Conservation (phyloP, 30 jellyfish, hydroid and myxozoan genomes). For the Cassiopea andromeda region DNA sequence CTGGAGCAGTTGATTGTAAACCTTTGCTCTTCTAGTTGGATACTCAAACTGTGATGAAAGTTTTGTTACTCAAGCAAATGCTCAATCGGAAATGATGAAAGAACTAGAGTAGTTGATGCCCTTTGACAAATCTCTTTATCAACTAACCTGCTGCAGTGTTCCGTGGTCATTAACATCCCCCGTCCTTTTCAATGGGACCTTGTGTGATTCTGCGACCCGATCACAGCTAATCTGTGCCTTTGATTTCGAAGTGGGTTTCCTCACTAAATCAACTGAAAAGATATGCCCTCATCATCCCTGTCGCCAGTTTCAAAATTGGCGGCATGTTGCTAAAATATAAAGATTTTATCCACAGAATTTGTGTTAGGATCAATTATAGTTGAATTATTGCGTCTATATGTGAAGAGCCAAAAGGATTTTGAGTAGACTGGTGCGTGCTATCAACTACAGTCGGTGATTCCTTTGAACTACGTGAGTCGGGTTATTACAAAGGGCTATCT, state of each 20-base stretch:
- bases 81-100: conserved; percentile 58
- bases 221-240: background rate
- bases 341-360: conserved; percentile 9
- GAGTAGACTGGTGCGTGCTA: conserved; percentile 51
- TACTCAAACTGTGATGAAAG: conserved; percentile 39
- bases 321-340: conserved; percentile 19
- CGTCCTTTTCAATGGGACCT: conserved; percentile 30
- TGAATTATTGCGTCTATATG: conserved; percentile 48
- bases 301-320: conserved; percentile 56
- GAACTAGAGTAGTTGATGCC: conserved; percentile 26
- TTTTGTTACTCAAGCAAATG: conserved; percentile 2
- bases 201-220: conserved; percentile 1
- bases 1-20: background rate
- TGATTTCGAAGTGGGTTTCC: background rate
- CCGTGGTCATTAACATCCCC: conserved; percentile 20
- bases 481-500: conserved; percentile 47
- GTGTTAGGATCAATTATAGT: conserved; percentile 24
- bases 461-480: conserved; percentile 57
- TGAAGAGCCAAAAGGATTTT: conserved; percentile 51
- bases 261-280: conserved; percentile 19
- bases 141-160: conserved; percentile 44
- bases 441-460: conserved; percentile 47
- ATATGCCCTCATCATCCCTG: conserved; percentile 12
- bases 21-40: conserved; percentile 4
- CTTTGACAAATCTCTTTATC: conserved; percentile 55